These are phyloP conservation scores for Hemibagrus guttatus DNA, from an alignment of 2,797 vertebrate genomes.

Conservation along the genomic window DNA sequence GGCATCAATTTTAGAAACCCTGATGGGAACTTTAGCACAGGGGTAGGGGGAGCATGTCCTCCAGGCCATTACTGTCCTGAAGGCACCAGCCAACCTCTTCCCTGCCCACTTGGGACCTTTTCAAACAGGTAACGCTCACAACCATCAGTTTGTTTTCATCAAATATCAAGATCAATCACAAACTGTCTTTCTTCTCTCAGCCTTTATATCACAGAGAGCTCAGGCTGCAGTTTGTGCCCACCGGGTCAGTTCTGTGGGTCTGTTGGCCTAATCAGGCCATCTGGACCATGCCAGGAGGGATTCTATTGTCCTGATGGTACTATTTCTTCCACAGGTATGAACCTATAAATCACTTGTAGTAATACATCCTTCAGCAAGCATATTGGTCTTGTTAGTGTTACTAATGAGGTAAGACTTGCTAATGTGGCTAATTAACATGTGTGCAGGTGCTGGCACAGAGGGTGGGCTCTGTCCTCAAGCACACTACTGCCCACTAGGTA, in stretches of 20 bases:
- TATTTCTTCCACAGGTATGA: slow-evolving; percentile 73
- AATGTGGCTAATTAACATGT: slow-evolving; percentile 31
- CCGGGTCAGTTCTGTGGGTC: slow-evolving; percentile 81
- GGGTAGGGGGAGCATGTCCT: slow-evolving; percentile 85
- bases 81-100: slow-evolving; percentile 78
- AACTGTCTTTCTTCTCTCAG: slow-evolving; percentile 65
- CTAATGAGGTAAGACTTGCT: not conserved
- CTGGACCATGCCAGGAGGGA: slow-evolving; percentile 83
- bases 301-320: slow-evolving; percentile 84
- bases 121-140: slow-evolving; percentile 77
- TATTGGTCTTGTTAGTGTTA: not conserved
- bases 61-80: slow-evolving; percentile 84
- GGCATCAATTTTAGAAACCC: slow-evolving; percentile 83
- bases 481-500: slow-evolving; percentile 85
- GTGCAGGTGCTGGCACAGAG: slow-evolving; percentile 67
- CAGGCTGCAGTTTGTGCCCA: slow-evolving; percentile 80
- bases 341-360: not conserved
- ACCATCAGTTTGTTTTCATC: not conserved
- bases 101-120: slow-evolving; percentile 85
- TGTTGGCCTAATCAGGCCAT: slow-evolving; percentile 78
- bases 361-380: not conserved
- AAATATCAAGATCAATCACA: not conserved
- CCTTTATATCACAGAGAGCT: slow-evolving; percentile 68
- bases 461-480: slow-evolving; percentile 82
- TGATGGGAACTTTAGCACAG: slow-evolving; percentile 75